A percentile compares a stretch with the other conserved stretches of the same genome.
phyloP scores from a whole-genome alignment of 1,140 invertebrate species.

The Dreissena rostriformis region DNA sequence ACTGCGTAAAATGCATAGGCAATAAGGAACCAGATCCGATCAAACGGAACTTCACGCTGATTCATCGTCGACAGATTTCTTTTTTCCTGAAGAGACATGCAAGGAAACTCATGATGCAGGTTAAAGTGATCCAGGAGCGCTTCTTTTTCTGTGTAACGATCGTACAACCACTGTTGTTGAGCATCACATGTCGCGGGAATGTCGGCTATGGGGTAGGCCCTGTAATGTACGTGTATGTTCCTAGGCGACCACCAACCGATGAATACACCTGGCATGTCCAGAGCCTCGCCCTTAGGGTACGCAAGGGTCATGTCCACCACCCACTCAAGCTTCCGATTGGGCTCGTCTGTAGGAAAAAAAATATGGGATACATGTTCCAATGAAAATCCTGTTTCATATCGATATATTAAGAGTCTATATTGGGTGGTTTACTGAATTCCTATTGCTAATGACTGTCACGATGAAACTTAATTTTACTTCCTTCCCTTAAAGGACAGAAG shows the following conservation, averaged over 20 bases:
- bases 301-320: conserved; percentile 96
- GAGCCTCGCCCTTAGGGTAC: conserved; percentile 89
- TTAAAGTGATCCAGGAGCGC: conserved; percentile 83
- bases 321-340: conserved; percentile 83
- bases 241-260: conserved; percentile 59
- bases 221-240: conserved; percentile 66
- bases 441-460: too few species aligned
- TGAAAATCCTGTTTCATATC: too few species aligned
- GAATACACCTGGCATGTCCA: too few species aligned
- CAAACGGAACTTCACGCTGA: conserved; percentile 46
- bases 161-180: conserved; percentile 80
- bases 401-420: too few species aligned
- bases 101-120: conserved; percentile 85
- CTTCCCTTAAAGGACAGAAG: too few species aligned
- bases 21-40: conserved; percentile 59
- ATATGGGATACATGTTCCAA: too few species aligned
- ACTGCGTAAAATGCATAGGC: conserved; percentile 64
- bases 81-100: conserved; percentile 52
- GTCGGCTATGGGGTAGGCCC: conserved; percentile 65
- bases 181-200: conserved; percentile 76
- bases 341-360: too few species aligned
- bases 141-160: conserved; percentile 81
- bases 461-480: too few species aligned
- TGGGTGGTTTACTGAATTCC: too few species aligned
- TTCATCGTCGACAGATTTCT: conserved; percentile 26